Evolutionary conservation across 2,797 vertebrate species (phyloP), one percentile per base, ranked within the genome.

Genomic region (Oophaga sylvatica): DNA sequence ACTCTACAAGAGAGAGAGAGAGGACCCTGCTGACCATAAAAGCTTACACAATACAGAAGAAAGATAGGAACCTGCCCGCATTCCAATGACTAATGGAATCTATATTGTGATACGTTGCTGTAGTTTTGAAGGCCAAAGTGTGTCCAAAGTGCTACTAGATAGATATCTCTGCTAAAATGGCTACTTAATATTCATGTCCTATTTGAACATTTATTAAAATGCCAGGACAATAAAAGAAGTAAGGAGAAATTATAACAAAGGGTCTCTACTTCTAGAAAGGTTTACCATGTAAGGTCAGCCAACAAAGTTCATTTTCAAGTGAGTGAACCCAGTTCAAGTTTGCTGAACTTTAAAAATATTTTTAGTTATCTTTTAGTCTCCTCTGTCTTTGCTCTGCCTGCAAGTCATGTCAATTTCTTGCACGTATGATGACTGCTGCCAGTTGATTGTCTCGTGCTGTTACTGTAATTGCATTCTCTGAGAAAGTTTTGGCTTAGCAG

Each of bases 381-480:
- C 77, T 63, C 59, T 67, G 57, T 68, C 59, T 41, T n/a, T 70
- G 12, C 68, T 81, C 68, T 81, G 45, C 67, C 83, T 13, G 68
- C 60, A 48, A 60, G 68, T 59, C 68, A 71, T 77, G 87, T 62
- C 70, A 41, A 76, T 85, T 80, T 71, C 57, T 83, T 59, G 20
- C 80, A 31, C 45, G 35, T 88, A 82, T 80, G 87, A 85, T 84
- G 65, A 65, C 75, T 75, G 77, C 77, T 79, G 77, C 57, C 67
- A 45, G 77, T 80, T 84, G 87, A 84, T 88, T 88, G 56, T 68
- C 41, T 76, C 87, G 68, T 84, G 87, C 87, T 88, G 87, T 84
- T 88, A 80, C 68, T 84, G 67, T 85, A 88, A 88, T 88, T 88
- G 45, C 87, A 84, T 88, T 88, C 57, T 84, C 87, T 88, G 76